Conservation (phyloP, 2,113 vertebrate species). For the Astatotilapia flaviijosephi region DNA sequence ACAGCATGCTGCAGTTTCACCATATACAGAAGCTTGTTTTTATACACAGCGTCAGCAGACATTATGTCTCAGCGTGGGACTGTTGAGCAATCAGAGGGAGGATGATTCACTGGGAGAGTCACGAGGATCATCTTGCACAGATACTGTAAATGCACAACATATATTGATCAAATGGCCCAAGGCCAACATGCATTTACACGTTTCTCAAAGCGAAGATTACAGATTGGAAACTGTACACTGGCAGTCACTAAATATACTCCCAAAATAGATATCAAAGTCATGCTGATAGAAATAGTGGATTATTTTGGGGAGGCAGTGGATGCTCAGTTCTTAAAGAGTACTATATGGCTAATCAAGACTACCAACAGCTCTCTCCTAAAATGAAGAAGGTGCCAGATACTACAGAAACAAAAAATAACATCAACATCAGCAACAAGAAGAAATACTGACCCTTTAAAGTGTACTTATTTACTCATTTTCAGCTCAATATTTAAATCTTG, state of each 20-base stretch:
- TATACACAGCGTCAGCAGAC: neutral
- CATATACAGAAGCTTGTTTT: neutral
- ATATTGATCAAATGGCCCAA: neutral
- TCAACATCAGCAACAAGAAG: neutral
- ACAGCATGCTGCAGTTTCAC: neutral
- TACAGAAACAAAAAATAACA: neutral
- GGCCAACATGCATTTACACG: neutral
- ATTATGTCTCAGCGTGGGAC: neutral
- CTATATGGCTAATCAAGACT: neutral
- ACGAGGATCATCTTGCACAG: neutral
- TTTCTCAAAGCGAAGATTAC: neutral
- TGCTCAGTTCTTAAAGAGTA: neutral
- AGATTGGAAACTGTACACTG: neutral
- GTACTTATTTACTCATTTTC: neutral
- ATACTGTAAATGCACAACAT: neutral
- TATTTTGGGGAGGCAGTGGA: neutral
- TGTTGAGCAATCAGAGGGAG: neutral
- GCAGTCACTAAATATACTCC: neutral
- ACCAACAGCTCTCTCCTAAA: neutral
- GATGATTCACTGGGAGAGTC: neutral
- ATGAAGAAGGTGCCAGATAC: neutral
- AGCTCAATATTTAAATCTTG: neutral
- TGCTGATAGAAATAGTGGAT: neutral
- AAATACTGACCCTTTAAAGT: neutral
- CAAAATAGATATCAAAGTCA: constrained; percentile 5